Base-by-base conservation (phyloP, 2,888 invertebrate genomes). In the Pinctada fucata region DNA sequence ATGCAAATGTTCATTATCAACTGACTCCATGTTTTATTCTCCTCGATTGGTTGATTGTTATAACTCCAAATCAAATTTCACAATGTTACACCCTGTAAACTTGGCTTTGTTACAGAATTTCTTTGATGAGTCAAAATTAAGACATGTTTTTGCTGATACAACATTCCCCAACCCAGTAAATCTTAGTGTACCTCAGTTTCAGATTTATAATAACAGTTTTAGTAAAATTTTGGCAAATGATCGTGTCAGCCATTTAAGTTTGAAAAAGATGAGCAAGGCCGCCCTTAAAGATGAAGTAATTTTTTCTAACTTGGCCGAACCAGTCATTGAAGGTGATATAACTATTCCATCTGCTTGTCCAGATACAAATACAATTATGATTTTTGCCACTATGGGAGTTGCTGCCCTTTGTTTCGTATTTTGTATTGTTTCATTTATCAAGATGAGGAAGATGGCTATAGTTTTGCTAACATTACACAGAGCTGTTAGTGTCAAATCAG, bases 221-320 rank as follows among this genome's bases (percentile, higher is more conserved):
- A 16, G 3, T 13, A 52, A 71, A 47, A 52, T 71, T 71, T n/a
- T 71, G 6, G 51, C 71, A 4, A 71, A 71, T 71, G 71, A 71
- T 45, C 50, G n/a, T 48, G 51, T 51, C 49, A 16, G n/a, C 51
- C 71, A 71, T 51, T 45, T 71, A 16, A 71, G 31, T 45, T 52
- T 71, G 8, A 71, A 49, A 16, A 49, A 51, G 16, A 49, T 71
- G n/a, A 52, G 16, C 13, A 71, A 71, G 8, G 71, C n/a, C 71
- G 51, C 16, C 48, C 10, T 51, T 51, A 48, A 71, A 10, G 76
- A 77, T 77, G 50, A 69, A 10, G 45, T 71, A 16, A 65, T 74
- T 67, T 82, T 81, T 73, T 47, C 66, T 58, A 49, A 58, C n/a
- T 71, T 79, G 67, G 67, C 82, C 13, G 78, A 80, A 76, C 74